Base-by-base conservation (phyloP, 2,113 vertebrate genomes). In the Phycodurus eques region DNA sequence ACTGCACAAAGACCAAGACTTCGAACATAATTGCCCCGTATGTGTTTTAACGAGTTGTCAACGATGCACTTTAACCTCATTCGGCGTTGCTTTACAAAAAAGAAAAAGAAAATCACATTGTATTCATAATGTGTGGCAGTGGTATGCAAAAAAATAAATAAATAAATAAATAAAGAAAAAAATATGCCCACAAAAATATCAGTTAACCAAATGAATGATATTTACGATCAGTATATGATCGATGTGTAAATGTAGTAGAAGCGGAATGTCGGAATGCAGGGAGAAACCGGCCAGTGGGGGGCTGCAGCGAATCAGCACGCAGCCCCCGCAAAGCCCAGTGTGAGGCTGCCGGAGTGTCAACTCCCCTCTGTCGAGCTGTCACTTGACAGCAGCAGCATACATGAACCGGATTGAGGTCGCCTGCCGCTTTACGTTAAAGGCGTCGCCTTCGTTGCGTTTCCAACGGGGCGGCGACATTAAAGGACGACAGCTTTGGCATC, bases 301-400 rank as follows among this genome's bases (percentile, higher is more conserved):
- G 73, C 1, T 66, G 76, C 71, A 86, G 82, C 86, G 82, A 88
- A 86, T 86, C 83, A 85, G 83, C 75, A 75, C 22, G 77, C 74
- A 78, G 79, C 75, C 79, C 69, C 82, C 44, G 87, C 78, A 79
- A 33, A 76, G 71, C 83, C 67, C 79, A 66, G 19, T 4, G 8
- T 13, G 12, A 61, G 60, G 13, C 78, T 82, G 67, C 17, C 79
- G 79, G 59, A 19, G 33, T 61, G 88, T 88, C 88, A 77, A 81
- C 80, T 81, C 86, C 87, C 87, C 87, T 77, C 86, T 65, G 77
- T 47, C 73, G 75, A 87, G 85, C 89, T 91, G 90, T 89, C 89
- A 90, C 66, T 78, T 82, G 83, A 86, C 89, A 86, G 87, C 73
- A 31, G 44, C 42, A 67, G 83, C 80, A 68, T 85, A 78, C 81